phyloP scores from a whole-genome alignment of 2,888 invertebrate species.

The Microctonus brassicae region DNA sequence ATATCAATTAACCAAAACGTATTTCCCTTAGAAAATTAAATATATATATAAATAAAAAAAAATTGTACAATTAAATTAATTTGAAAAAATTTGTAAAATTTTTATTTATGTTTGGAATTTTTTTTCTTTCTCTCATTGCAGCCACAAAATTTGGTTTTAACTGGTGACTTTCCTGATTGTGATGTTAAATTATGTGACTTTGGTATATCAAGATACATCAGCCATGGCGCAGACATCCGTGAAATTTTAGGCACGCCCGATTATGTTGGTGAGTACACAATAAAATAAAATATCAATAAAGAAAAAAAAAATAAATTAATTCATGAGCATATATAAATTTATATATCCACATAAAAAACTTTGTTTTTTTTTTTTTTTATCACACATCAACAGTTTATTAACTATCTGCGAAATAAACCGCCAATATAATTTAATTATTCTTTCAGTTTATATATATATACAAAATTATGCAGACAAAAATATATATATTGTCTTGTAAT shows the following conservation, averaged over 20 bases:
- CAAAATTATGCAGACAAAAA: no score
- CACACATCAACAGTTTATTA: conserved; percentile 19
- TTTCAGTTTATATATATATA: conserved; percentile 13
- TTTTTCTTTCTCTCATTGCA: conserved; percentile 66
- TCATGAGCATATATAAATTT: conserved; percentile 7
- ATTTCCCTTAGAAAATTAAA: no score
- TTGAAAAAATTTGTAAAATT: no score
- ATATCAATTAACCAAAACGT: no score
- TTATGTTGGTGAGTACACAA: conserved; percentile 89
- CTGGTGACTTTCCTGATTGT: conserved; percentile 80
- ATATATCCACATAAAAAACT: conserved; percentile 15
- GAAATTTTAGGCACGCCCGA: conserved; percentile 97
- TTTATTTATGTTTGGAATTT: not conserved
- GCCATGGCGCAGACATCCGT: conserved; percentile 90
- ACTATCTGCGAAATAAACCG: conserved; percentile 19
- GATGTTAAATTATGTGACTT: conserved; percentile 94
- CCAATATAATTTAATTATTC: conserved; percentile 16
- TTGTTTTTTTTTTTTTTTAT: not conserved
- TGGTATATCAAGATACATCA: conserved; percentile 92
- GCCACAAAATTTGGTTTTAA: conserved; percentile 95
- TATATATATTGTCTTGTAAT: no score
- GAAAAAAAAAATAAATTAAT: not conserved
- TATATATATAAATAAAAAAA: no score
- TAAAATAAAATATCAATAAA: no score
- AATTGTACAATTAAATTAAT: no score